These are phyloP conservation scores for Euplexia lucipara DNA, from an alignment of 2,888 invertebrate genomes.

Conservation along the genomic window DNA sequence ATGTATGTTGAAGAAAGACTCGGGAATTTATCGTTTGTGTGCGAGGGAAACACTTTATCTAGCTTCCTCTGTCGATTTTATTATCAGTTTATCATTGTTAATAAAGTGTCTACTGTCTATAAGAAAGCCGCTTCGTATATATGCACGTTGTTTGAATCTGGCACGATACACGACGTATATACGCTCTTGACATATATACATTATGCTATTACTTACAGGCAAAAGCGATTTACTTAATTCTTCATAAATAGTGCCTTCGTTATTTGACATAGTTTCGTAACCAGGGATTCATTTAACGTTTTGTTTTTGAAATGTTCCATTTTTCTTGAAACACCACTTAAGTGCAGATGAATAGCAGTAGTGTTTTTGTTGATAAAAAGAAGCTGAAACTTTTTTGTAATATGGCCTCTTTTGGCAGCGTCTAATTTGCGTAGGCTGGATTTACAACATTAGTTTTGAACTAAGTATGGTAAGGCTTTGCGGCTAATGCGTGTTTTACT, in stretches of 20 bases:
- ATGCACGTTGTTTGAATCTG: constrained; percentile 10
- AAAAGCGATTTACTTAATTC: constrained; percentile 18
- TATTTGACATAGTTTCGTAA: constrained; percentile 4
- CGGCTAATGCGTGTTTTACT: constrained; percentile 35
- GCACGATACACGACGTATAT: constrained; percentile 20
- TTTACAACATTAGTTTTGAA: constrained; percentile 63
- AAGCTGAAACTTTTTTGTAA: constrained; percentile 42
- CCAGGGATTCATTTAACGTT: neutral
- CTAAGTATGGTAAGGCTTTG: constrained; percentile 43
- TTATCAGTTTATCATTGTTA: constrained; percentile 35
- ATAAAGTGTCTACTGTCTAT: constrained; percentile 21
- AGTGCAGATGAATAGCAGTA: neutral
- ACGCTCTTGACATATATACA: constrained; percentile 11
- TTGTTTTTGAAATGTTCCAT: neutral
- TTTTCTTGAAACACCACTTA: neutral
- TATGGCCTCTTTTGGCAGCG: constrained; percentile 58
- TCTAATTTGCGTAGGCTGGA: constrained; percentile 69
- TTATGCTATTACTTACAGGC: constrained; percentile 25
- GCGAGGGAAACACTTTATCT: constrained; percentile 31
- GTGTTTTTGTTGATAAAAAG: constrained; percentile 8
- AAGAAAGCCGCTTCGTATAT: constrained; percentile 19
- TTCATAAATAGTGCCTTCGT: neutral
- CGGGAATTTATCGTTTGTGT: constrained; percentile 40
- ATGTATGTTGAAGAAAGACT: constrained; percentile 26
- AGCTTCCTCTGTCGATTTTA: constrained; percentile 28